Base-by-base conservation (phyloP, 2,888 invertebrate species). In the Netelia melanura region DNA sequence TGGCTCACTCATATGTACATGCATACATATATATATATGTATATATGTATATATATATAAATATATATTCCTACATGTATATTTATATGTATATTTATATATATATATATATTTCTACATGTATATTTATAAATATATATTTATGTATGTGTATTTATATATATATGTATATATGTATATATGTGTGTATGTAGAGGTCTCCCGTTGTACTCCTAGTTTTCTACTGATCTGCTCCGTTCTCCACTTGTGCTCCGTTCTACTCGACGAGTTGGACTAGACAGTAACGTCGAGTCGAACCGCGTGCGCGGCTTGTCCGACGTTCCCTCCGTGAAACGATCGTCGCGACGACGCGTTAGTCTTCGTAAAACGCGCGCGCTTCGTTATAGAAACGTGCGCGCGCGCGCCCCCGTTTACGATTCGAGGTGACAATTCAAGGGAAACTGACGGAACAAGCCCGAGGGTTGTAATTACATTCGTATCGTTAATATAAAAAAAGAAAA, bases 261-360 rank as follows among this genome's bases (percentile, higher is more conserved):
- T 54, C 62, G 76, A 68, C 44, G 62, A 52, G 58, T 21, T 52
- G 25, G 21, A 43, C 25, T n/a, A 38, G 56, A 68, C 17, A 54
- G 61, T 44, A 30, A 62, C 43, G 62, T 72, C 43, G 58, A 56
- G 72, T 56, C 75, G 74, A 56, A 68, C 81, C 81, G 81, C 84
- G 81, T 71, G 84, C 64, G 84, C 84, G 81, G 30, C 52, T 43
- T 74, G 48, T 14, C 80, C 38, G 23, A 25, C 21, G 38, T 38
- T 2, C 23, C 17, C 38, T 11, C 23, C 56, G 30, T 25, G 23
- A 30, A 76, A 54, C 76, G 70, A 38, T 64, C 30, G 10, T 65
- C 61, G 82, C 82, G 77, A 77, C 82, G 82, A 71, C 82, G 82
- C 82, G 30, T 75, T 70, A 65, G 70, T 44, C 75, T 14, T 43